These are phyloP conservation scores for Drosophila pallidifrons DNA, from an alignment of 1,140 invertebrate genomes.

Conservation along the genomic window DNA sequence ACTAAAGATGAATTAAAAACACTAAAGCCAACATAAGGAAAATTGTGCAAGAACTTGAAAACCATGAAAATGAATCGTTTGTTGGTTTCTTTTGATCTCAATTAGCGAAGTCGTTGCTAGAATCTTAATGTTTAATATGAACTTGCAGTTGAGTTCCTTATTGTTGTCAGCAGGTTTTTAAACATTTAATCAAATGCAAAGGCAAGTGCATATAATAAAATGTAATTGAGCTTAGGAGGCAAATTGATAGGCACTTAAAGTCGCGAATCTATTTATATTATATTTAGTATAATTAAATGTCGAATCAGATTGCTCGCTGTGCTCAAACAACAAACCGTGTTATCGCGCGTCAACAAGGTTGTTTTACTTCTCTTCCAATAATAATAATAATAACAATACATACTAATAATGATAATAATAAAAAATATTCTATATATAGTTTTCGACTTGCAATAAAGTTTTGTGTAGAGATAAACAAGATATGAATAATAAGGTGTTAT, in stretches of 20 bases:
- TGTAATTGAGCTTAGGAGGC: not conserved
- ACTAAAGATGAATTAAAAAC: too few relatives aligned
- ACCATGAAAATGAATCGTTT: not conserved
- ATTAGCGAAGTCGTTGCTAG: not conserved
- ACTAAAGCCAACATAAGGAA: not conserved
- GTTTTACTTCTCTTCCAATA: not conserved
- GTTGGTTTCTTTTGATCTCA: not conserved
- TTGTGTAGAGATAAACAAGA: constrained; percentile 39
- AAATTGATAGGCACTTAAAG: constrained; percentile 15
- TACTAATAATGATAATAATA: constrained; percentile 11
- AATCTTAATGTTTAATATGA: not conserved
- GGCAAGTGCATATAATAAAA: not conserved
- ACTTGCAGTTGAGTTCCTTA: constrained; percentile 13
- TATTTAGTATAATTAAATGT: constrained; percentile 27
- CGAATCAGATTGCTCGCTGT: constrained; percentile 8
- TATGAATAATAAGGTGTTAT: constrained; percentile 34
- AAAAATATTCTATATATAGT: not conserved
- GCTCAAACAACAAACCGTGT: constrained; percentile 2
- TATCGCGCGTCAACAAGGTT: constrained; percentile 15
- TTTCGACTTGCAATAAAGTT: constrained; percentile 22
- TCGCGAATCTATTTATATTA: constrained; percentile 25
- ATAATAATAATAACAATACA: constrained; percentile 15
- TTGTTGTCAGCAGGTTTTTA: not conserved
- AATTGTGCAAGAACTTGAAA: not conserved
- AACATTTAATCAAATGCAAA: not conserved